Percentiles rank a stretch among this genome's conserved stretches.
Conservation (phyloP, 2,888 invertebrate genomes). For the Iphiclides podalirius region DNA sequence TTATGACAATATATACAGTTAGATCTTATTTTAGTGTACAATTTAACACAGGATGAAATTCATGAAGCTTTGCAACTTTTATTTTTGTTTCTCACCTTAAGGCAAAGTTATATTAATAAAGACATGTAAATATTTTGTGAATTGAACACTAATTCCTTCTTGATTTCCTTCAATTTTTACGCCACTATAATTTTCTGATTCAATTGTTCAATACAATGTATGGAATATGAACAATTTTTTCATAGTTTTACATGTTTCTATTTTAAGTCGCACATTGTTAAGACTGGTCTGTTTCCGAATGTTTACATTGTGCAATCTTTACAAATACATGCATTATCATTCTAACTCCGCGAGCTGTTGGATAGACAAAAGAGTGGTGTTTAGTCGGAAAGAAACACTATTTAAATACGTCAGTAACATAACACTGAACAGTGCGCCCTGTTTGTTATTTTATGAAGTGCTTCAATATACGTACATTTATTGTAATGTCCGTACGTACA, state of each 20-base stretch:
- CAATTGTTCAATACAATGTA: no score
- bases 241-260: no score
- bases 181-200: no score
- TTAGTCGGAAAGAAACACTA: slow-evolving; percentile 57
- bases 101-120: no score
- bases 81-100: background rate
- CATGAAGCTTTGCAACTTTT: background rate
- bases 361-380: slow-evolving; percentile 68
- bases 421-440: slow-evolving; percentile 60
- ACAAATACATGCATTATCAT: slow-evolving; percentile 23
- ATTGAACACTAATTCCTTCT: no score
- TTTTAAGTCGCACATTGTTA: no score
- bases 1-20: slow-evolving; percentile 23
- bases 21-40: slow-evolving; percentile 11
- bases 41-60: background rate
- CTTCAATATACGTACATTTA: slow-evolving; percentile 62
- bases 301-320: slow-evolving; percentile 14
- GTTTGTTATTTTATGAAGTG: slow-evolving; percentile 73
- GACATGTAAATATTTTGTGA: no score
- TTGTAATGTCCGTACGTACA: slow-evolving; percentile 60
- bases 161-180: no score
- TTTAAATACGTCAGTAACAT: slow-evolving; percentile 52
- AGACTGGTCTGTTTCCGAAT: slow-evolving; percentile 7
- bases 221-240: no score
- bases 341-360: slow-evolving; percentile 42